A percentile compares a stretch with the other conserved stretches of the same genome.
phyloP scores from a whole-genome alignment of 2,113 vertebrate species.

The Tragelaphus imberbis region DNA sequence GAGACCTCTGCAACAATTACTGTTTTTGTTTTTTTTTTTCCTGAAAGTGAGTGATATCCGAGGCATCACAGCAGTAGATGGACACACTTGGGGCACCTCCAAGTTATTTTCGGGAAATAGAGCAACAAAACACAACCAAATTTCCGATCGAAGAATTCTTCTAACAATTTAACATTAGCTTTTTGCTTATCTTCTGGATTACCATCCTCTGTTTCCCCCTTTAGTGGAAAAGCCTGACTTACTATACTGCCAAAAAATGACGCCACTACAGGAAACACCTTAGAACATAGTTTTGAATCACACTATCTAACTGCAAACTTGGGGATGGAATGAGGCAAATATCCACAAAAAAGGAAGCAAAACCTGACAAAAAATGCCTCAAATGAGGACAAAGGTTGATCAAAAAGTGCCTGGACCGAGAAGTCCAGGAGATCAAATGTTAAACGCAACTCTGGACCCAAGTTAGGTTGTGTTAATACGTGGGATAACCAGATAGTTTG shows the following conservation, averaged over 20 bases:
- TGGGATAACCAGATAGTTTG: neutral
- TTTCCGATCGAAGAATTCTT: neutral
- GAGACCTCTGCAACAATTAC: constrained; percentile 81
- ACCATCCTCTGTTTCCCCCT: neutral
- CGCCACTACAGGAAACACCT: neutral
- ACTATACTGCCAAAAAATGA: neutral
- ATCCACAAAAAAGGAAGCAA: constrained; percentile 27
- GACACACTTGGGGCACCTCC: constrained; percentile 76
- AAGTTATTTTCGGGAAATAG: neutral
- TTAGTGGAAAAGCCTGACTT: neutral
- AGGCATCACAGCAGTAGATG: constrained; percentile 74
- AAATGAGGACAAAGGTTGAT: neutral
- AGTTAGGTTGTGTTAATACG: constrained; percentile 55
- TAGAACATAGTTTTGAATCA: neutral
- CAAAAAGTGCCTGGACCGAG: constrained; percentile 63
- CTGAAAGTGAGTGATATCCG: constrained; percentile 76
- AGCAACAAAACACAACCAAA: neutral
- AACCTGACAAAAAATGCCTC: neutral
- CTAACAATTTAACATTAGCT: neutral
- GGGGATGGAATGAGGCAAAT: constrained; percentile 8
- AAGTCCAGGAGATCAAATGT: constrained; percentile 42
- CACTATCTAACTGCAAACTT: neutral
- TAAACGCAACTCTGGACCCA: constrained; percentile 52
- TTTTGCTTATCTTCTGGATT: neutral
- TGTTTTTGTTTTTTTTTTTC: constrained; percentile 61